These are phyloP conservation scores for Coendou prehensilis DNA, from an alignment of 2,797 vertebrate species.

Conservation along the genomic window DNA sequence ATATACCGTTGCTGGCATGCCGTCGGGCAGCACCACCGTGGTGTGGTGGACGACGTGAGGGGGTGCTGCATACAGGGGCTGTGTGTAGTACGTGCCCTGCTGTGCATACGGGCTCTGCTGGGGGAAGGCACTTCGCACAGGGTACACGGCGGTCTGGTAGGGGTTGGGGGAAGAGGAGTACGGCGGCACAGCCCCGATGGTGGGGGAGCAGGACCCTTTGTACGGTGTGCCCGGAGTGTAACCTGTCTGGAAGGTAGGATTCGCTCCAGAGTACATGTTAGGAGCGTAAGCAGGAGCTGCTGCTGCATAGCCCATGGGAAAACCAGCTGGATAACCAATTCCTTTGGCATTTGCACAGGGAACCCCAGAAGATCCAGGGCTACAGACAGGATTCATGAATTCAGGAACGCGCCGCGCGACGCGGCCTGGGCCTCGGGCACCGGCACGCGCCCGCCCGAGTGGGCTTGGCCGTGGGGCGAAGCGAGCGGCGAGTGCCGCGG, in stretches of 20 bases:
- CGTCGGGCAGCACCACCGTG: conserved; percentile 99
- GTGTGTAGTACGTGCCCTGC: conserved; percentile 98
- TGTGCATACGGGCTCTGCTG: conserved; percentile 98
- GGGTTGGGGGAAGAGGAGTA: conserved; percentile 97
- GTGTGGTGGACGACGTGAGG: conserved; percentile 99
- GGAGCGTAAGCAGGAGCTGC: no score
- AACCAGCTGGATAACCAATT: conserved; percentile 94
- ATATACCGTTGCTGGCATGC: conserved; percentile 98
- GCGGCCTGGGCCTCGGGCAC: conserved; percentile 60
- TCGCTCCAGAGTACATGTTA: no score
- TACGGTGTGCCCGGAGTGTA: conserved; percentile 97
- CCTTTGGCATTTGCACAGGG: conserved; percentile 98
- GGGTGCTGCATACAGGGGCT: conserved; percentile 97
- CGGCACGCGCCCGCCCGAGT: conserved; percentile 55
- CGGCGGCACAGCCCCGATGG: conserved; percentile 95
- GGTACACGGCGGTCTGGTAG: conserved; percentile 96
- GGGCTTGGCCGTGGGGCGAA: neutral
- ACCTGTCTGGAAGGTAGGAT: conserved; percentile 87
- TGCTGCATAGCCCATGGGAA: no score
- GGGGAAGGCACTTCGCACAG: conserved; percentile 97
- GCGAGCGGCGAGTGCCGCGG: neutral
- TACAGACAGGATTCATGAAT: conserved; percentile 99
- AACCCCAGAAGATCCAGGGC: conserved; percentile 97
- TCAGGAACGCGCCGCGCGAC: conserved; percentile 78
- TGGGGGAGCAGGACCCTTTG: conserved; percentile 98